Evolutionary conservation across 1,140 invertebrate species (phyloP).

Genomic region (Onthophagus taurus): DNA sequence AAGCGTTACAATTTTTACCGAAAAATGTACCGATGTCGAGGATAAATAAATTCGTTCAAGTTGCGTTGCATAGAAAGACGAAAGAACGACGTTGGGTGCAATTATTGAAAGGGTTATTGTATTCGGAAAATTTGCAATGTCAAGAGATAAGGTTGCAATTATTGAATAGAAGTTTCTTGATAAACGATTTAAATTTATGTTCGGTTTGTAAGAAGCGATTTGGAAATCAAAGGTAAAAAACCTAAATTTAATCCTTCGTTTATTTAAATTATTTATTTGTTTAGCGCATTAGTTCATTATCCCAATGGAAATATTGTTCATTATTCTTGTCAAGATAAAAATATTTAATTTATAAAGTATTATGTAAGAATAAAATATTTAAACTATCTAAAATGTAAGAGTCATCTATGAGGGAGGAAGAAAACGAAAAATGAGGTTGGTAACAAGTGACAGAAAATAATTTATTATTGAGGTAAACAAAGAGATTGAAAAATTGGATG

Average conservation of each 20-base stretch:
- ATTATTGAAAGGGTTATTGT: slow-evolving; percentile 70
- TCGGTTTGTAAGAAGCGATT: slow-evolving; percentile 87
- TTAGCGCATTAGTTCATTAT: slow-evolving; percentile 81
- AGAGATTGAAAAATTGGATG: too few relatives aligned
- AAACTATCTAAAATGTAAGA: too few relatives aligned
- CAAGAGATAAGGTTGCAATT: slow-evolving; percentile 69
- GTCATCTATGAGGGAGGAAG: too few relatives aligned
- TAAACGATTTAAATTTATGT: slow-evolving; percentile 82
- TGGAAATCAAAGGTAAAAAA: slow-evolving; percentile 67
- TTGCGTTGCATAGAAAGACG: slow-evolving; percentile 63
- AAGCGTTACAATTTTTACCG: slow-evolving; percentile 66
- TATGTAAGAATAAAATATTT: too few relatives aligned
- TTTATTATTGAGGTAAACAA: too few relatives aligned
- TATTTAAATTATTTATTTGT: slow-evolving; percentile 34
- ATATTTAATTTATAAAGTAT: slow-evolving; percentile 8
- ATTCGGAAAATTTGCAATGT: slow-evolving; percentile 74
- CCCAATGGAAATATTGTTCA: slow-evolving; percentile 89
- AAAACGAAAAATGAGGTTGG: too few relatives aligned
- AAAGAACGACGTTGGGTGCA: slow-evolving; percentile 61
- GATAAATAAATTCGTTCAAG: slow-evolving; percentile 68
- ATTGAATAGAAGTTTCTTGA: slow-evolving; percentile 69
- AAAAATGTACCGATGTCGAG: slow-evolving; percentile 61
- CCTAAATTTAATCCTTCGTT: background rate
- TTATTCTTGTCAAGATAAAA: slow-evolving; percentile 60
- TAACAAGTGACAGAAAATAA: too few relatives aligned